These are phyloP conservation scores for Gastrophysa polygoni DNA, from an alignment of 2,888 invertebrate species.

Conservation along the genomic window DNA sequence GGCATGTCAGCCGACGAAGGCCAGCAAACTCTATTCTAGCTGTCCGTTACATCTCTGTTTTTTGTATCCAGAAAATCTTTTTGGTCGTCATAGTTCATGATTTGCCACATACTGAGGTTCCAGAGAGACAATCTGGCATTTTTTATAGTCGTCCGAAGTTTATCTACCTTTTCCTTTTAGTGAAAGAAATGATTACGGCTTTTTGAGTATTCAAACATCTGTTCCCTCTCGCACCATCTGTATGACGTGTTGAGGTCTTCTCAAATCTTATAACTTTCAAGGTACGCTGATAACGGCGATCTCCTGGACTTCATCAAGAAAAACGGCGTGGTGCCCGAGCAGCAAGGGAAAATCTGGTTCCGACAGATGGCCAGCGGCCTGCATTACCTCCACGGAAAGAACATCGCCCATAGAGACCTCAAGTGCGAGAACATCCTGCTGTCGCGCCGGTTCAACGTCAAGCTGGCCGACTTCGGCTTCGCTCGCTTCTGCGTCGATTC, in stretches of 20 bases:
- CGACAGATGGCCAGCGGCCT: slow-evolving; percentile 83
- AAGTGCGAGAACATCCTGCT: slow-evolving; percentile 92
- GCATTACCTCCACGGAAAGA: slow-evolving; percentile 81
- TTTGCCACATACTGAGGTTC: too few species aligned
- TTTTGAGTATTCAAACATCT: neutral
- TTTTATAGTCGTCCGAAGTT: too few species aligned
- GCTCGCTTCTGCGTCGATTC: slow-evolving; percentile 80
- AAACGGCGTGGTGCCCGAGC: slow-evolving; percentile 77
- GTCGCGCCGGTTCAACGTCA: slow-evolving; percentile 84
- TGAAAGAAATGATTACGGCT: neutral
- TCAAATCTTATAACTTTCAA: slow-evolving; percentile 27
- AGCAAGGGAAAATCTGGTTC: slow-evolving; percentile 84
- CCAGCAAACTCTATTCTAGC: too few species aligned
- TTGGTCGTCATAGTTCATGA: too few species aligned
- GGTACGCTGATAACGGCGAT: slow-evolving; percentile 88
- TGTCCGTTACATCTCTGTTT: too few species aligned
- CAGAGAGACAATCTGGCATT: too few species aligned
- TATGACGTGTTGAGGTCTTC: too few species aligned
- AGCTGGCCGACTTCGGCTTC: slow-evolving; percentile 94
- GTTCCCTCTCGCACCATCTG: too few species aligned
- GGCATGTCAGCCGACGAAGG: too few species aligned
- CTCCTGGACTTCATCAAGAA: slow-evolving; percentile 82
- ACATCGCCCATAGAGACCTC: slow-evolving; percentile 89
- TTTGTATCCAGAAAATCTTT: too few species aligned
- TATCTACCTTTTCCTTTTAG: too few species aligned